Base-by-base conservation (phyloP, 1,140 invertebrate species). In the Cheumatopsyche charites region DNA sequence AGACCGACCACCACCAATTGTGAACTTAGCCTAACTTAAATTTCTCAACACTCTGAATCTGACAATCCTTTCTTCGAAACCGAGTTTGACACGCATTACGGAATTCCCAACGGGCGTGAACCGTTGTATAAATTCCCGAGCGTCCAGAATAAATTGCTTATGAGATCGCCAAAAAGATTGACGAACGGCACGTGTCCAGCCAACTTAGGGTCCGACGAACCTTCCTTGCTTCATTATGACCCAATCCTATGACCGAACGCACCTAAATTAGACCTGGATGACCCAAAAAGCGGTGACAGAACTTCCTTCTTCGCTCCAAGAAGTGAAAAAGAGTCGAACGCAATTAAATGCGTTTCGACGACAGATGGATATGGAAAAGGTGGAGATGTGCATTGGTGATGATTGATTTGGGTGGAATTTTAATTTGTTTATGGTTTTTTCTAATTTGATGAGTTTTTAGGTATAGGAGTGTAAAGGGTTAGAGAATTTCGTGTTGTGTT, bases 161-260 rank as follows among this genome's bases (percentile, higher is more conserved):
- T 58, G 55, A 58, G 25, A 19, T 58, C 55, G 55, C 15, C 12
- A 17, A 19, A 58, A 58, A 58, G 55, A 58, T 58, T 58, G 55
- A 58, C 55, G 23, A 58, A 23, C 9, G 12, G 23, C 55, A 58
- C 55, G 55, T 58, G 55, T 26, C 6, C 47, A 9, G 19, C n/a
- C n/a, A 52, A 15, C 6, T 52, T 52, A 45, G 49, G 7, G 11
- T n/a, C 49, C n/a, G n/a, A n/a, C 29, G 29, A 36, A 36, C 9
- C 3, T 36, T 36, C 29, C 29, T 36, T 9, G 29, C 29, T 36
- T 36, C n/a, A n/a, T n/a, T 13, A 19, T 52, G 49, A 19, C 49
- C 49, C 49, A 52, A 52, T 52, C 49, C n/a, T n/a, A n/a, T n/a
- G 29, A 25, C 9, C 21, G 29, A 25, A 1, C 12, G 21, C 9